Evolutionary conservation across 1,140 invertebrate species (phyloP).

Genomic region (Magallana angulata): DNA sequence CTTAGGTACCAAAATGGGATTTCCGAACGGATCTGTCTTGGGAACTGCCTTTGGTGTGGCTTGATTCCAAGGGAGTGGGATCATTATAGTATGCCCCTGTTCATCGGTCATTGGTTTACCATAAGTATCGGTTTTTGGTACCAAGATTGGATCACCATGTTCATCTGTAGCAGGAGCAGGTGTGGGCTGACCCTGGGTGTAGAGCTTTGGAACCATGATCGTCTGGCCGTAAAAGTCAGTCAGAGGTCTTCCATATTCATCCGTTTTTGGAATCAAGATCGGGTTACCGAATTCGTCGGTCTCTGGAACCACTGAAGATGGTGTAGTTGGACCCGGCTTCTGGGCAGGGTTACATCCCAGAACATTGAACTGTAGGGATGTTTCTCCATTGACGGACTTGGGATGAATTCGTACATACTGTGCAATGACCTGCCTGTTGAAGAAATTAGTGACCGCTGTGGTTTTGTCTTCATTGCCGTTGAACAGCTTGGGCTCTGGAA

Average conservation of each 20-base stretch:
- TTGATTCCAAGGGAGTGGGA: constrained; percentile 12
- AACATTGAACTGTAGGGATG: constrained; percentile 55
- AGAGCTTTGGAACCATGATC: neutral
- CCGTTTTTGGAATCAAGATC: constrained; percentile 26
- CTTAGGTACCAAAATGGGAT: constrained; percentile 17
- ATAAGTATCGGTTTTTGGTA: constrained; percentile 1
- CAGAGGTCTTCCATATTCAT: neutral
- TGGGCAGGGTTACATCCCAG: constrained; percentile 56
- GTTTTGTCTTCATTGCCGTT: constrained; percentile 63
- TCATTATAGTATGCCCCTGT: neutral
- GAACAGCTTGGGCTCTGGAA: constrained; percentile 58
- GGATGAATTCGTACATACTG: constrained; percentile 65
- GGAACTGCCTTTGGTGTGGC: constrained; percentile 9
- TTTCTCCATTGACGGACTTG: constrained; percentile 42
- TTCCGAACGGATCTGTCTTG: constrained; percentile 24
- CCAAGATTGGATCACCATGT: constrained; percentile 21
- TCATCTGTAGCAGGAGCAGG: constrained; percentile 42
- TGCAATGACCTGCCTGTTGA: constrained; percentile 66
- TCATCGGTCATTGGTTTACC: constrained; percentile 5
- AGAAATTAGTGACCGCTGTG: constrained; percentile 63
- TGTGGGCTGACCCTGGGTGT: constrained; percentile 24
- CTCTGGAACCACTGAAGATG: constrained; percentile 35
- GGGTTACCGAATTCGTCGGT: constrained; percentile 13
- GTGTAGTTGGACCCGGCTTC: constrained; percentile 17
- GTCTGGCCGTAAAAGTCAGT: constrained; percentile 31